phyloP scores from a whole-genome alignment of 2,797 vertebrate species.

The Protosalanx chinensis region DNA sequence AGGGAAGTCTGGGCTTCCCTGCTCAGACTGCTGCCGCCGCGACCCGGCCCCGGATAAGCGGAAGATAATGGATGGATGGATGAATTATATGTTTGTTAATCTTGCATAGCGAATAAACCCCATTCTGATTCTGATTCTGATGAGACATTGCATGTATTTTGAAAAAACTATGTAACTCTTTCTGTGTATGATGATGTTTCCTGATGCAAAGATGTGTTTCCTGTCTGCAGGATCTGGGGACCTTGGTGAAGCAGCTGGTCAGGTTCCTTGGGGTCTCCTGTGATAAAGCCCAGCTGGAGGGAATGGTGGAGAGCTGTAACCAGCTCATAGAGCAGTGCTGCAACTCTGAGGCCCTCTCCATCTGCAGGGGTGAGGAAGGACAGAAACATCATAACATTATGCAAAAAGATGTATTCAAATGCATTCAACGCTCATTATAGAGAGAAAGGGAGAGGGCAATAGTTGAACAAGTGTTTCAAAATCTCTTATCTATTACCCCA shows the following conservation, averaged over 20 bases:
- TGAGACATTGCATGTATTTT: too few species aligned
- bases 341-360: constrained; percentile 88
- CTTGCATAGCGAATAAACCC: too few species aligned
- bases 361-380: constrained; percentile 81
- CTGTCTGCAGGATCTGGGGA: constrained; percentile 82
- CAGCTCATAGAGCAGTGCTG: constrained; percentile 96
- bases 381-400: neutral
- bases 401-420: neutral
- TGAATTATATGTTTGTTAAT: too few species aligned
- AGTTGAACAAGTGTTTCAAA: neutral
- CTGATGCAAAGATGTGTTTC: neutral
- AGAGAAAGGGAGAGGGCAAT: neutral
- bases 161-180: neutral
- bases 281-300: constrained; percentile 91
- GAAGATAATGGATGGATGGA: too few species aligned
- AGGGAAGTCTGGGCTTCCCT: too few species aligned
- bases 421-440: too few species aligned
- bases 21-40: too few species aligned
- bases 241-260: constrained; percentile 86
- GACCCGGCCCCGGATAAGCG: too few species aligned
- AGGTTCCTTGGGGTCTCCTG: constrained; percentile 90
- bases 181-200: neutral
- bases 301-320: constrained; percentile 90
- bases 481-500: too few species aligned
- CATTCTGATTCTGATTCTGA: too few species aligned